A percentile compares a stretch with the other conserved stretches of the same genome.
Evolutionary conservation across 2,113 vertebrate genomes (phyloP).

Genomic region (Lepisosteus osseus): DNA sequence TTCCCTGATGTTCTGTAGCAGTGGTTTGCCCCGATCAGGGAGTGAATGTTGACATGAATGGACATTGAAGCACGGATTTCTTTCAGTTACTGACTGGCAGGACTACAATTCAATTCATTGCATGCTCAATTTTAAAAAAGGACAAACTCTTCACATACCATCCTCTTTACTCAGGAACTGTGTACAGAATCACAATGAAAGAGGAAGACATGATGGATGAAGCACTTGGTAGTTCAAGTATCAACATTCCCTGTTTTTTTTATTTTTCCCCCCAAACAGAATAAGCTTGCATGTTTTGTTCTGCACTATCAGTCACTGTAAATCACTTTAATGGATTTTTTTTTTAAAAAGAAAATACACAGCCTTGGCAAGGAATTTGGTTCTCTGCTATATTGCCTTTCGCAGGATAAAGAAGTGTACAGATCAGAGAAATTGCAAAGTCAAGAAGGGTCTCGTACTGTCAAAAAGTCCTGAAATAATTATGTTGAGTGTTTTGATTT

Average conservation of each 20-base stretch:
- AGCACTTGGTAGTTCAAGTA: not conserved
- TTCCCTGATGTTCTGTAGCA: too few relatives aligned
- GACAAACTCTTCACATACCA: not conserved
- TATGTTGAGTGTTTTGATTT: too few relatives aligned
- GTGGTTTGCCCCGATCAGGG: too few relatives aligned
- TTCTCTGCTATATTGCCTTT: too few relatives aligned
- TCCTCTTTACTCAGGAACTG: not conserved
- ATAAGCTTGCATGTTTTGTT: constrained; percentile 1
- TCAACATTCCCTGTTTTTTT: not conserved
- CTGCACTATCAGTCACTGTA: not conserved
- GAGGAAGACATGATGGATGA: not conserved
- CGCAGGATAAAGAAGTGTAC: too few relatives aligned
- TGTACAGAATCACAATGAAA: not conserved
- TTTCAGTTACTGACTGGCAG: not conserved
- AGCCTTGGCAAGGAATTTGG: too few relatives aligned
- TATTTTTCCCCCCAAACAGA: not conserved
- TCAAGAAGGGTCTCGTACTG: too few relatives aligned
- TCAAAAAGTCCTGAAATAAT: too few relatives aligned
- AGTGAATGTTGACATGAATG: too few relatives aligned
- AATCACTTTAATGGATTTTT: not conserved
- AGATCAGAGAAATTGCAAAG: too few relatives aligned
- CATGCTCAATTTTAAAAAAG: not conserved
- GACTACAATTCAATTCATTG: not conserved
- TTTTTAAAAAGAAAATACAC: not conserved
- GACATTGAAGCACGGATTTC: too few relatives aligned